A percentile compares a stretch with the other conserved stretches of the same genome.
Evolutionary conservation across 2,888 invertebrate species (phyloP).

Genomic region (Himalopsyche japonica): DNA sequence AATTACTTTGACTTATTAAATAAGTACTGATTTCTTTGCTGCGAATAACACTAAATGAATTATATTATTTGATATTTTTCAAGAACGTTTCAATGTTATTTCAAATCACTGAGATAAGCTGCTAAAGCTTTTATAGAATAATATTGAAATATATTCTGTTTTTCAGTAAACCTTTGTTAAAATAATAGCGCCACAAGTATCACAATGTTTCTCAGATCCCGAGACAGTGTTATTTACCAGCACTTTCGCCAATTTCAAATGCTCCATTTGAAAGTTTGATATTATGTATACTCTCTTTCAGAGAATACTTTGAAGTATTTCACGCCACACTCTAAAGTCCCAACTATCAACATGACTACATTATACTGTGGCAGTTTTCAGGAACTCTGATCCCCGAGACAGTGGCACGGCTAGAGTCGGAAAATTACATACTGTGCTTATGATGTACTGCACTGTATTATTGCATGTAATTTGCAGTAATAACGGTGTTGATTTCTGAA

Average conservation of each 20-base stretch:
- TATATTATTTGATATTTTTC: no score
- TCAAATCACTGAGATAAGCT: no score
- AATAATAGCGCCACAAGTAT: background rate
- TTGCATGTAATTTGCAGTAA: no score
- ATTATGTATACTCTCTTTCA: background rate
- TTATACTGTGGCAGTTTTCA: background rate
- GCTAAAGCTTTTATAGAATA: no score
- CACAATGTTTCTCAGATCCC: background rate
- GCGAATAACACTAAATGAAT: no score
- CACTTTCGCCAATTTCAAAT: background rate
- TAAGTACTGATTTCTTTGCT: no score
- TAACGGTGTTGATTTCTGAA: no score
- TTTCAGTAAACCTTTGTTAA: background rate
- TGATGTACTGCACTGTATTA: no score
- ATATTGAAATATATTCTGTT: background rate
- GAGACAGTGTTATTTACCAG: background rate
- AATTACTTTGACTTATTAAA: no score
- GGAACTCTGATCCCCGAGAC: background rate
- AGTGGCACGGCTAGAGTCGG: background rate
- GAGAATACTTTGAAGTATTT: background rate
- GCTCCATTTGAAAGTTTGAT: background rate
- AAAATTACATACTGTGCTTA: no score
- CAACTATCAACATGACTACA: background rate
- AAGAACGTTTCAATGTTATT: no score
- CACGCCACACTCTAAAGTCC: background rate